These are phyloP conservation scores for Hirtodrosophila duncani DNA, from an alignment of 2,888 invertebrate genomes.

Conservation along the genomic window DNA sequence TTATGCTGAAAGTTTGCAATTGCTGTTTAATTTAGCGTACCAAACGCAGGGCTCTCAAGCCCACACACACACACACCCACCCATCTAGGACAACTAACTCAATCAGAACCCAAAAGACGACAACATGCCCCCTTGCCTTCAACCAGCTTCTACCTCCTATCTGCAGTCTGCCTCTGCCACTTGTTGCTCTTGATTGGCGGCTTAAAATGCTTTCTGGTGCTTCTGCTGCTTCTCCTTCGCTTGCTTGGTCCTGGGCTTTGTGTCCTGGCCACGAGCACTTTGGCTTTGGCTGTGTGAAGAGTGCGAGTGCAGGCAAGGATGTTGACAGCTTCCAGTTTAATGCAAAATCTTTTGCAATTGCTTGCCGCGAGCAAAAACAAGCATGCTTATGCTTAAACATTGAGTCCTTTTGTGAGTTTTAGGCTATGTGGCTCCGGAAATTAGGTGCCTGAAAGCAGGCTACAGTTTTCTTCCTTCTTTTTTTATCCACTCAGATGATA, in stretches of 20 bases:
- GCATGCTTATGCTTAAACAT: background rate
- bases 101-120: conserved; percentile 39
- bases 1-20: conserved; percentile 72
- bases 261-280: conserved; percentile 36
- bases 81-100: conserved; percentile 54
- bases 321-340: conserved; percentile 7
- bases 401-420: conserved; percentile 18
- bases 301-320: conserved; percentile 33
- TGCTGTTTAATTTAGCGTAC: conserved; percentile 75
- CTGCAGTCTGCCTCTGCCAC: conserved; percentile 12
- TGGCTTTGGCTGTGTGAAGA: conserved; percentile 9
- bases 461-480: conserved; percentile 9
- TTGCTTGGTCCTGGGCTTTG: conserved; percentile 57
- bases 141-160: conserved; percentile 54
- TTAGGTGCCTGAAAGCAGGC: conserved; percentile 49
- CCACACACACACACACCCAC: too few species aligned
- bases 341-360: conserved; percentile 26
- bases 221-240: too few species aligned
- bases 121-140: conserved; percentile 43
- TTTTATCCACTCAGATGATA: conserved; percentile 16
- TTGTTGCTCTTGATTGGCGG: too few species aligned
- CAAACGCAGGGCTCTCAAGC: conserved; percentile 8
- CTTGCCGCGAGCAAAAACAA: conserved; percentile 5
- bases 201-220: too few species aligned
- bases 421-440: conserved; percentile 39